A percentile compares a stretch with the other conserved stretches of the same genome.
Evolutionary conservation across 2,888 invertebrate genomes (phyloP).

Genomic region (Sphaeridia pumilis): DNA sequence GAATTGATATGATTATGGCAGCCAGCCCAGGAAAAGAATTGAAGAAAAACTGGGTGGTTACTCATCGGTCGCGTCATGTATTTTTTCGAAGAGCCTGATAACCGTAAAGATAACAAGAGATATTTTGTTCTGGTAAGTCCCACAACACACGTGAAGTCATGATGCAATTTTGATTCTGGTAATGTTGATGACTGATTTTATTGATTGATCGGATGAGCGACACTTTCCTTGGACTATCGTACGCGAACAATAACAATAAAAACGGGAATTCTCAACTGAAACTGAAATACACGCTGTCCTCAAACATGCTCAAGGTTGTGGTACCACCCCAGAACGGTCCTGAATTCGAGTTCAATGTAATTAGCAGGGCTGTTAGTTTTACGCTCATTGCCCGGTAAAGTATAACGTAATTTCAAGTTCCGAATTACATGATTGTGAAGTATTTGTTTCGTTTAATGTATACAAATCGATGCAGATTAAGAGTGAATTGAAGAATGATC

Average conservation of each 20-base stretch:
- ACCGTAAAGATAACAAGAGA: slow-evolving; percentile 50
- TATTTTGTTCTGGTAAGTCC: slow-evolving; percentile 50
- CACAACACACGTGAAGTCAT: too few relatives aligned
- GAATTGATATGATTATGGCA: too few relatives aligned
- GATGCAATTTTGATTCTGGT: neutral
- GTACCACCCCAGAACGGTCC: slow-evolving; percentile 39
- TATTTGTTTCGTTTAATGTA: neutral
- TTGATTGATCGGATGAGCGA: slow-evolving; percentile 45
- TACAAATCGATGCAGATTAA: too few relatives aligned
- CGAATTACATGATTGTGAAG: neutral
- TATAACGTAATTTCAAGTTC: neutral
- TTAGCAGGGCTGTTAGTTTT: slow-evolving; percentile 46
- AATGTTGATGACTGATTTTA: slow-evolving; percentile 27
- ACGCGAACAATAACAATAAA: slow-evolving; percentile 37
- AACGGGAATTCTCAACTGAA: slow-evolving; percentile 36
- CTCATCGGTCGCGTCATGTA: slow-evolving; percentile 47
- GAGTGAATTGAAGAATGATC: too few relatives aligned
- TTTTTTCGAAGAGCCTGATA: slow-evolving; percentile 46
- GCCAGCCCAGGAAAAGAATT: slow-evolving; percentile 43
- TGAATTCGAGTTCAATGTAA: slow-evolving; percentile 47
- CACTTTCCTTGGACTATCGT: slow-evolving; percentile 42
- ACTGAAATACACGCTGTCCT: slow-evolving; percentile 44
- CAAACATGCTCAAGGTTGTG: slow-evolving; percentile 46
- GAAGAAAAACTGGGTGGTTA: slow-evolving; percentile 49
- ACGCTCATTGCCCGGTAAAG: slow-evolving; percentile 46